Base-by-base conservation (phyloP, 2,888 invertebrate genomes). In the Branchellion lobata region DNA sequence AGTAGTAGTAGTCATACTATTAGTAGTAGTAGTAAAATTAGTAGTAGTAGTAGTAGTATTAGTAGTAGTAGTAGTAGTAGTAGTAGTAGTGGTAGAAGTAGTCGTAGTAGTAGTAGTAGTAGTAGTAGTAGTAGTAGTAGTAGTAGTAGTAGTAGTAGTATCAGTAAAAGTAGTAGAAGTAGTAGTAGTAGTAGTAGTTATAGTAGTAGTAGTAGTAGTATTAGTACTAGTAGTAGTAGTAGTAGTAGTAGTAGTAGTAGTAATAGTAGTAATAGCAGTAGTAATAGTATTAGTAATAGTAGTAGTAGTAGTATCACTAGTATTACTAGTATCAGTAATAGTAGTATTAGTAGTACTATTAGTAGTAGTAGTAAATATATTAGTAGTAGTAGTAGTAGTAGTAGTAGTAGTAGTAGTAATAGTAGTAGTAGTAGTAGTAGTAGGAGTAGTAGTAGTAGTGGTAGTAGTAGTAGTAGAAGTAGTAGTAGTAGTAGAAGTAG, bases 31-130 rank as follows among this genome's bases (percentile, higher is more conserved):
- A n/a, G n/a, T n/a, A n/a, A n/a, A n/a, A n/a, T 8, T 47, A 47
- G 47, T 8, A 47, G 47, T 14, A 47, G 47, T 47, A 47, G 47
- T 47, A 47, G 47, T 47, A 47, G 65, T 65, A 8, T 8, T 27
- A 27, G 24, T 65, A 65, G 65, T 27, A 24, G 65, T 27, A 27
- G 65, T 65, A 65, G 65, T 65, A 24, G 65, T 65, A 8, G 65
- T 27, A 65, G 29, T 27, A 65, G 65, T 8, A 27, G 8, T 14
- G n/a, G 65, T 27, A 24, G 65, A 14, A 27, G 65, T 65, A 65
- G 65, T 65, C 8, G 65, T 65, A 65, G 65, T 27, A 65, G 29
- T 27, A 8, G 65, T 65, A 24, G 65, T 27, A 65, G 65, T 65
- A 24, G 65, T 65, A 24, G 65, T 14, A 65, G 65, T 65, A 27